Evolutionary conservation across 2,888 invertebrate genomes (phyloP).

Genomic region (Nasonia oneida): DNA sequence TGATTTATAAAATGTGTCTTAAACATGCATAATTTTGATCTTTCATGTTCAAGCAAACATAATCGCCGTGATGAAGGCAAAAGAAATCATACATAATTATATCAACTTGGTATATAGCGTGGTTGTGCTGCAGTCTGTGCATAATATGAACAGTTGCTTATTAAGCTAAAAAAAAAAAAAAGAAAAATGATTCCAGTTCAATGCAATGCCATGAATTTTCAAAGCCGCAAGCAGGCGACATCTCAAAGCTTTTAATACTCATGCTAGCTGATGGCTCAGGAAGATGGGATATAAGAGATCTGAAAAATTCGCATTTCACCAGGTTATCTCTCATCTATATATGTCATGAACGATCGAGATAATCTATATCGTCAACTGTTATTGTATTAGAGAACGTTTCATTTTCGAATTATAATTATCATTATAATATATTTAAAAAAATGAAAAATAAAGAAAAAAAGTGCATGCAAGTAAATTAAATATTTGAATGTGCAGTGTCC

Average conservation of each 20-base stretch:
- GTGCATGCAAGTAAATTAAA: constrained; percentile 57
- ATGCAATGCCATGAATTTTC: constrained; percentile 49
- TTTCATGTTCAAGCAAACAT: constrained; percentile 27
- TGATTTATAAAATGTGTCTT: constrained; percentile 36
- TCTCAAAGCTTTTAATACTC: constrained; percentile 53
- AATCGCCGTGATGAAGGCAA: constrained; percentile 41
- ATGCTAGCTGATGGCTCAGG: constrained; percentile 56
- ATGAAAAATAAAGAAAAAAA: constrained; percentile 17
- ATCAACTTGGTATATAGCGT: neutral
- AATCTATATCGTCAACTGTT: neutral
- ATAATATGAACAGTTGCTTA: constrained; percentile 2
- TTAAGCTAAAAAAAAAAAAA: neutral
- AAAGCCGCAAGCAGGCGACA: constrained; percentile 62
- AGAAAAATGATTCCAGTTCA: constrained; percentile 43
- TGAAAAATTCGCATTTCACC: constrained; percentile 12
- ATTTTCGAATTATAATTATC: neutral
- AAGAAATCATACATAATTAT: constrained; percentile 59
- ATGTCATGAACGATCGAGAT: constrained; percentile 4
- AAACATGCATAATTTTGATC: constrained; percentile 37
- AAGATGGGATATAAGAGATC: constrained; percentile 27
- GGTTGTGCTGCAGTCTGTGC: constrained; percentile 19
- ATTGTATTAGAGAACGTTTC: neutral
- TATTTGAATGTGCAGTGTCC: constrained; percentile 63
- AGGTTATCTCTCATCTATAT: neutral
- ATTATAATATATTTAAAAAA: neutral